These are phyloP conservation scores for Trichogramma pretiosum DNA, from an alignment of 1,140 invertebrate genomes.

Conservation along the genomic window DNA sequence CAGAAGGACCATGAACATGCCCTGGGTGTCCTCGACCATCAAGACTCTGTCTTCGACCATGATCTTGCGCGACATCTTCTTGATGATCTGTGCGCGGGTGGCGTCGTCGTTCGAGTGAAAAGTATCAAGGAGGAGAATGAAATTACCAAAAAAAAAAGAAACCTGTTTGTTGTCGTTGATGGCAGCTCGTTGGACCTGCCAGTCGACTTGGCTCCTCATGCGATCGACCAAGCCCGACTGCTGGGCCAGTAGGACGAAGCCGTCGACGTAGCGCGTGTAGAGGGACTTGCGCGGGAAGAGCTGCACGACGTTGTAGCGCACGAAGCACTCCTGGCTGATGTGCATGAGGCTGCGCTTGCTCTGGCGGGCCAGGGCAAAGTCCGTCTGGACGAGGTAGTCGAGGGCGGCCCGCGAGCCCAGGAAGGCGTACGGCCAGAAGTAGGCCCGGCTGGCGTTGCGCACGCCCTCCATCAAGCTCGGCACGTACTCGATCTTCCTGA, in stretches of 20 bases:
- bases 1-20: constrained; percentile 65
- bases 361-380: constrained; percentile 50
- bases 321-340: constrained; percentile 61
- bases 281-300: constrained; percentile 52
- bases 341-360: constrained; percentile 56
- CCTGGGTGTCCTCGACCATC: constrained; percentile 64
- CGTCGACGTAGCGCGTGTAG: constrained; percentile 51
- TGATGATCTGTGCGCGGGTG: constrained; percentile 11
- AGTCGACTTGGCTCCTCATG: constrained; percentile 57
- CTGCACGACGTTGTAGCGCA: constrained; percentile 55
- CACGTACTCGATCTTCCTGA: constrained; percentile 58
- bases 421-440: constrained; percentile 65
- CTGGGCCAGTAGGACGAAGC: constrained; percentile 49
- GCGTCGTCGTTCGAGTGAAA: neutral
- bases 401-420: constrained; percentile 57
- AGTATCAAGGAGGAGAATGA: neutral
- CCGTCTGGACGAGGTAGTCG: constrained; percentile 59
- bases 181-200: constrained; percentile 54
- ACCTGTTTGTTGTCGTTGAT: constrained; percentile 46
- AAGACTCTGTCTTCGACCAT: constrained; percentile 57
- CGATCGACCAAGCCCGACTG: constrained; percentile 58
- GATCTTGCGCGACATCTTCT: constrained; percentile 20
- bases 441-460: constrained; percentile 58
- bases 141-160: constrained; percentile 1
- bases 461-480: constrained; percentile 54